Evolutionary conservation across 2,888 invertebrate species (phyloP), one percentile per base, ranked within the genome.

Genomic region (Phytoseiulus persimilis): DNA sequence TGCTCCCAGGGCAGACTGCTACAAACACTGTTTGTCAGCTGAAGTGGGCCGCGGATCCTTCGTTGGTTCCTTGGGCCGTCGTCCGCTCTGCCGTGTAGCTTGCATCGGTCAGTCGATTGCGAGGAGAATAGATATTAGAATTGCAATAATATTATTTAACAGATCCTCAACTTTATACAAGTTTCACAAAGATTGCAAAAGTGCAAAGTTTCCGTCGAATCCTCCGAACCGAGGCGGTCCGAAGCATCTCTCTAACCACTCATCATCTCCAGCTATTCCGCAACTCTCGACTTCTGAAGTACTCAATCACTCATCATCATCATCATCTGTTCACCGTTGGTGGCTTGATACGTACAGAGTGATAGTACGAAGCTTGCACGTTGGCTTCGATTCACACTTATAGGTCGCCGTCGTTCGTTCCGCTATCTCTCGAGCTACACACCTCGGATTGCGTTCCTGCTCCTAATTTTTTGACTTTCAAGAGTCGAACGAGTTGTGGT

Each of bases 131-230:
- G 65, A 65, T 65, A 65, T 65, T 65, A 65, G 65, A 65, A 45
- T 87, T 39, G 87, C 31, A 87, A 87, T 87, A 87, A 87, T 87
- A 87, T 87, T 87, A 87, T 87, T 87, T 87, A 87, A 87, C 87
- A 87, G 87, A 87, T 87, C 87, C 31, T 87, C 45, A 87, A 87
- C 87, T 87, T 87, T 87, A 28, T 87, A 87, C 87, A 87, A 39
- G 87, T n/a, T 87, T 87, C 87, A 87, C 87, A 87, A 87, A 39
- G 87, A 39, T 33, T 33, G 87, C 87, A 87, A 28, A 65, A 65
- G 65, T 28, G 65, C 65, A 65, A 65, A 65, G 65, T 65, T 65
- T 65, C 65, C 65, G 65, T 18, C 65, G 65, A 65, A 6, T 65
- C 1, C 65, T 28, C 65, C 65, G 65, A 65, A 14, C 65, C 28